Percentiles rank a stretch among this genome's conserved stretches.
phyloP scores from a whole-genome alignment of 2,888 invertebrate species.

The Diplazon laetatorius region DNA sequence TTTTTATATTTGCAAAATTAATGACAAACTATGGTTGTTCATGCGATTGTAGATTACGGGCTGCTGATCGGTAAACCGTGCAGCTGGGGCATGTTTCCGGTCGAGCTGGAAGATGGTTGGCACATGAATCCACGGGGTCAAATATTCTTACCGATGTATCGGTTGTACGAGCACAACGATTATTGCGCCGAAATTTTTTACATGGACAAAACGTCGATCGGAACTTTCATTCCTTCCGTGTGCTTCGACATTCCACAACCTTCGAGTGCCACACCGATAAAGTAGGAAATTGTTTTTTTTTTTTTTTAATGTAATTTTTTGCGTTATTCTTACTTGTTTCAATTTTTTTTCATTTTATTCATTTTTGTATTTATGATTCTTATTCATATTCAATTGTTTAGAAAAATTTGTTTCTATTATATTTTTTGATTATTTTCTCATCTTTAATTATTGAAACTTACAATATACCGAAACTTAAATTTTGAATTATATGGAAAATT shows the following conservation, averaged over 20 bases:
- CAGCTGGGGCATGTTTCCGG: constrained; percentile 65
- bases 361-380: no score
- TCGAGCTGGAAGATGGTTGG: constrained; percentile 70
- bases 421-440: no score
- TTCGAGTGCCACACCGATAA: constrained; percentile 20
- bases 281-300: constrained; percentile 25
- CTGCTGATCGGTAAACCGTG: constrained; percentile 73
- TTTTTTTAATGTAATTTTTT: neutral
- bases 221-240: constrained; percentile 69
- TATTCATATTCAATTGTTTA: no score
- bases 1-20: neutral
- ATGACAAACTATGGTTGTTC: neutral
- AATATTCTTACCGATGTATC: constrained; percentile 64
- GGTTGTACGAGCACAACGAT: constrained; percentile 65
- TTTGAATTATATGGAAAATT: no score
- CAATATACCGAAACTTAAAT: no score
- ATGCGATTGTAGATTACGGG: constrained; percentile 74
- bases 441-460: no score
- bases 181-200: constrained; percentile 78
- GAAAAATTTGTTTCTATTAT: no score
- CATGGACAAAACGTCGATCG: constrained; percentile 40
- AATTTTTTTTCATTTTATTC: no score
- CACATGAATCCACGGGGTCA: constrained; percentile 71
- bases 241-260: constrained; percentile 73
- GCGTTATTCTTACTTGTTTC: neutral